These are phyloP conservation scores for Halyomorpha halys DNA, from an alignment of 1,140 invertebrate species.

Conservation along the genomic window DNA sequence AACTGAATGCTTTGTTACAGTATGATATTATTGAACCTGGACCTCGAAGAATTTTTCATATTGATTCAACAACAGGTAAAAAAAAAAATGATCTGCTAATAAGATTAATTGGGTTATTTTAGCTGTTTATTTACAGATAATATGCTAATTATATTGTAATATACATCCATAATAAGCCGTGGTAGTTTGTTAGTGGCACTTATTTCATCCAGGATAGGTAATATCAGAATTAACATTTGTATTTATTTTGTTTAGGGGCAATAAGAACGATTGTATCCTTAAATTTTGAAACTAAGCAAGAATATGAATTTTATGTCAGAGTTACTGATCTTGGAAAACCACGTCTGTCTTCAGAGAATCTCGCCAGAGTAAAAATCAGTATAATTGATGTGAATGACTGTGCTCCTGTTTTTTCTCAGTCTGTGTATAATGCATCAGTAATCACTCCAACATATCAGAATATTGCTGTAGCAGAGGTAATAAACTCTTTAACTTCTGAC, in stretches of 20 bases:
- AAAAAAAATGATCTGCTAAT: no score
- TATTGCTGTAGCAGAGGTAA: slow-evolving; percentile 50
- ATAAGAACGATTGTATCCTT: slow-evolving; percentile 63
- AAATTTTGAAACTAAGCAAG: slow-evolving; percentile 65
- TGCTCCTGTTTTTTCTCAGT: slow-evolving; percentile 59
- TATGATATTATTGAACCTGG: slow-evolving; percentile 74
- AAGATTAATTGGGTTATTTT: no score
- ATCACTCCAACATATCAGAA: slow-evolving; percentile 68
- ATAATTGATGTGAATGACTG: slow-evolving; percentile 81
- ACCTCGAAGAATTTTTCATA: slow-evolving; percentile 63
- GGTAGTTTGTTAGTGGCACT: no score
- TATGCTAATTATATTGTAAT: no score
- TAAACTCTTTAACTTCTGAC: slow-evolving; percentile 29
- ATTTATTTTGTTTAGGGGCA: slow-evolving; percentile 45
- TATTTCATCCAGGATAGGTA: background rate
- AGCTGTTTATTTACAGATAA: no score
- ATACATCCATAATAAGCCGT: no score
- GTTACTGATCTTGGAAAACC: slow-evolving; percentile 80
- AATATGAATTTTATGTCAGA: slow-evolving; percentile 70
- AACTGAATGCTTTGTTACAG: slow-evolving; percentile 67
- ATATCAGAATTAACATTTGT: background rate
- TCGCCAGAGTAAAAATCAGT: slow-evolving; percentile 59
- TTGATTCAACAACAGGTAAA: slow-evolving; percentile 70
- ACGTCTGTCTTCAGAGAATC: slow-evolving; percentile 59
- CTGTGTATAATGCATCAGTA: slow-evolving; percentile 63